Evolutionary conservation across 2,888 invertebrate species (phyloP), one percentile per base, ranked within the genome.

Genomic region (Cecidostiba fungosa): DNA sequence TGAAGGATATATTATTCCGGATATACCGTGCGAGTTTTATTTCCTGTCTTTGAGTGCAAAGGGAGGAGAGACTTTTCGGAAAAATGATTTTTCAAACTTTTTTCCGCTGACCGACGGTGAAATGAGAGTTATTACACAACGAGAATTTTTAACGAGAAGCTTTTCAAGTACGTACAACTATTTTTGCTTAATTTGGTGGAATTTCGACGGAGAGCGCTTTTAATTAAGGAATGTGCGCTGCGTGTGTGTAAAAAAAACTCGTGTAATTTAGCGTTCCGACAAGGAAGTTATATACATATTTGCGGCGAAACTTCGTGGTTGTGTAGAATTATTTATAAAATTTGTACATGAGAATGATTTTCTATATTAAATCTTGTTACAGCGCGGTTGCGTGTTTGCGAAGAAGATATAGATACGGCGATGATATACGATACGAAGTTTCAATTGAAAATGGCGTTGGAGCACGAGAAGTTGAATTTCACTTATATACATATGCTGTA

Each of bases 351-450:
- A 16, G 16, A 3, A 19, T 2, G 50, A 50, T 50, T 50, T 50
- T 50, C 2, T 50, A 50, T 19, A 19, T 50, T n/a, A n/a, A n/a
- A n/a, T n/a, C n/a, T n/a, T n/a, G n/a, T n/a, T n/a, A n/a, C n/a
- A n/a, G n/a, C n/a, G n/a, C n/a, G n/a, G n/a, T n/a, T 16, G 50
- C 50, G 16, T 50, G 50, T 50, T 16, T 1, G 16, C 14, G 19
- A 16, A 16, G 16, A 50, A 32, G 32, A 1, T 32, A 3, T 32
- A 3, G 1, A 39, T 39, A 36, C 39, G 39, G 54, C 3, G 54
- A 54, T 54, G 54, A 54, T 54, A 54, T 54, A n/a, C n/a, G n/a
- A 54, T 54, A 54, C 54, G 54, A 54, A 54, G 50, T 19, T 50
- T 50, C 50, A 50, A 54, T 54, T n/a, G 54, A n/a, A 50, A 50